These are phyloP conservation scores for Phataginus tetradactyla DNA, from an alignment of 2,797 vertebrate genomes.

Conservation along the genomic window DNA sequence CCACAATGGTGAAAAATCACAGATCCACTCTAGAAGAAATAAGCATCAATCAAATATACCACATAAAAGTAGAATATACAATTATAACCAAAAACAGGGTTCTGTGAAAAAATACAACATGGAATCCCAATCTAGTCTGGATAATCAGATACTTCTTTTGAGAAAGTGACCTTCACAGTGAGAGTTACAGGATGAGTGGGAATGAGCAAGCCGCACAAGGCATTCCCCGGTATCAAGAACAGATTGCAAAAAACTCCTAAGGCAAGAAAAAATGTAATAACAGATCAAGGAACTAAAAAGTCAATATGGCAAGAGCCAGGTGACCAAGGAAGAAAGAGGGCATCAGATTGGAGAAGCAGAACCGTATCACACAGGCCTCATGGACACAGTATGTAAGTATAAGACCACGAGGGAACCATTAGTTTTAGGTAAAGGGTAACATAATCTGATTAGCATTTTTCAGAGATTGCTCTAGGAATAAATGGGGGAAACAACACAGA, in stretches of 20 bases:
- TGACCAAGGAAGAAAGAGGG: neutral
- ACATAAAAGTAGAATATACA: neutral
- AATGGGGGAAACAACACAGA: neutral
- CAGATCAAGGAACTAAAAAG: conserved; percentile 11
- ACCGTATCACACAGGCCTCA: neutral
- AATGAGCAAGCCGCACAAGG: neutral
- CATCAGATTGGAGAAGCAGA: neutral
- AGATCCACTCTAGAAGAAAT: neutral
- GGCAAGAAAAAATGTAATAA: neutral
- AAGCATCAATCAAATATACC: conserved; percentile 15
- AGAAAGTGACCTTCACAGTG: neutral
- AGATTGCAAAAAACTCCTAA: neutral
- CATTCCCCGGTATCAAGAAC: neutral
- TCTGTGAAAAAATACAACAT: neutral
- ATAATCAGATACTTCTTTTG: neutral
- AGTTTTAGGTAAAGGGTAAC: neutral
- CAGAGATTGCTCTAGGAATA: neutral
- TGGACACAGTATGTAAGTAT: neutral
- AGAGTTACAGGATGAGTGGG: neutral
- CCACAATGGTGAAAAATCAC: neutral
- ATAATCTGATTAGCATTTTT: conserved; percentile 14
- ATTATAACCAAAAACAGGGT: neutral
- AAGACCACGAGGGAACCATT: neutral
- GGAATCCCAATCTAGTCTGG: neutral
- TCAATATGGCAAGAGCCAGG: neutral